Percentiles rank a stretch among this genome's conserved stretches.
phyloP scores from a whole-genome alignment of 2,888 invertebrate genomes.

The Volucella inflata region DNA sequence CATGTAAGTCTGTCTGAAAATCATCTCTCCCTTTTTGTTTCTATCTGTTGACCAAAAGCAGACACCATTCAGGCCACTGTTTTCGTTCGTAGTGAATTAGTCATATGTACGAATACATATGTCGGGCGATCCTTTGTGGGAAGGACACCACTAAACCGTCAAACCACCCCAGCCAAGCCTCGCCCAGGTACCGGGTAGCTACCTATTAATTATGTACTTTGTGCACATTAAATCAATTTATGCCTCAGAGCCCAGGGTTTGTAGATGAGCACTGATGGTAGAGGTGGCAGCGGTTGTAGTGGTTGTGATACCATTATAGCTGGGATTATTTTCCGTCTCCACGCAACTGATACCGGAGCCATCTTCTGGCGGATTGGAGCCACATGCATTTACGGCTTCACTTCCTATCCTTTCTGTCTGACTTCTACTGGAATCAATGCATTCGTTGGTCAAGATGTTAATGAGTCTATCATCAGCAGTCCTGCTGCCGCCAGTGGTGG shows the following conservation, averaged over 20 bases:
- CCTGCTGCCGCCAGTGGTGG: neutral
- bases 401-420: slow-evolving; percentile 51
- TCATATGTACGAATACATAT: too few species aligned
- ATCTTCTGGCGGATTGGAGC: slow-evolving; percentile 31
- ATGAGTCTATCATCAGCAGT: slow-evolving; percentile 66
- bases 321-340: slow-evolving; percentile 53
- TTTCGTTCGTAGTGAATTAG: slow-evolving; percentile 38
- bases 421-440: slow-evolving; percentile 67
- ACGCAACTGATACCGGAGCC: slow-evolving; percentile 63
- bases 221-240: slow-evolving; percentile 71
- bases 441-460: slow-evolving; percentile 68
- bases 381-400: slow-evolving; percentile 3
- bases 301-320: slow-evolving; percentile 34
- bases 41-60: slow-evolving; percentile 8
- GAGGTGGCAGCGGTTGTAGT: neutral
- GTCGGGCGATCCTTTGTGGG: slow-evolving; percentile 6
- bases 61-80: slow-evolving; percentile 43
- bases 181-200: slow-evolving; percentile 4
- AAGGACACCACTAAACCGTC: slow-evolving; percentile 2
- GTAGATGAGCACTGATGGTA: neutral
- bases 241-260: slow-evolving; percentile 46
- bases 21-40: slow-evolving; percentile 13
- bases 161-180: neutral
- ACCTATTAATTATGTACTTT: slow-evolving; percentile 71
- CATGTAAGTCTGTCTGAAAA: slow-evolving; percentile 36